phyloP scores from a whole-genome alignment of 2,888 invertebrate species.

The Apotomis betuletana region DNA sequence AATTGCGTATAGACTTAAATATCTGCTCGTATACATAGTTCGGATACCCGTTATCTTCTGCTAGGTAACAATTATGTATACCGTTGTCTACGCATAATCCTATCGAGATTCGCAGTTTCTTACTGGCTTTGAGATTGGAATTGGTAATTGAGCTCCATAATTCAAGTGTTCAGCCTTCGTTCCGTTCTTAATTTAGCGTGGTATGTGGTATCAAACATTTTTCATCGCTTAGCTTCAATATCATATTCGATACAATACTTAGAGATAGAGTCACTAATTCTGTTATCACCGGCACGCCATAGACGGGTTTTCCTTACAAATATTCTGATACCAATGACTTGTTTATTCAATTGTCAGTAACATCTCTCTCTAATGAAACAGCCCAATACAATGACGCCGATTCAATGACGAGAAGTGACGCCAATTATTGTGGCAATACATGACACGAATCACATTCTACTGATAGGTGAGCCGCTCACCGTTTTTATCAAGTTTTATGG shows the following conservation, averaged over 20 bases:
- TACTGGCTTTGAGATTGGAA: constrained; percentile 6
- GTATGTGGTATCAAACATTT: constrained; percentile 5
- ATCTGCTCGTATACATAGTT: constrained; percentile 26
- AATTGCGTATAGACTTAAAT: constrained; percentile 26
- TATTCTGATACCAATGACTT: neutral
- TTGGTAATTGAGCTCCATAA: neutral
- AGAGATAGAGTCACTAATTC: neutral
- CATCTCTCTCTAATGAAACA: neutral
- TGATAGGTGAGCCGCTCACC: constrained; percentile 47
- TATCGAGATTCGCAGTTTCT: constrained; percentile 21
- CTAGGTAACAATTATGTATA: constrained; percentile 26
- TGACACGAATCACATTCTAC: constrained; percentile 20
- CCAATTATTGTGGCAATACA: constrained; percentile 8
- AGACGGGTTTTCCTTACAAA: neutral
- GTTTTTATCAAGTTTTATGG: constrained; percentile 46
- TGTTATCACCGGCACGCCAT: constrained; percentile 8
- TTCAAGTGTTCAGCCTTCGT: too few species aligned
- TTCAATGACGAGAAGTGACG: constrained; percentile 10
- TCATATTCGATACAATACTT: constrained; percentile 1
- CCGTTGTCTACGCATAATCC: constrained; percentile 25
- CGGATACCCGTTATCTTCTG: constrained; percentile 30
- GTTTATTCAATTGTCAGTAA: neutral
- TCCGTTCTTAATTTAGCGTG: neutral
- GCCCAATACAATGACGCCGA: neutral
- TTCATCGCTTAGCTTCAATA: too few species aligned